Percentiles rank a stretch among this genome's conserved stretches.
phyloP scores from a whole-genome alignment of 1,140 invertebrate species.

The Tetramorium simillimum region DNA sequence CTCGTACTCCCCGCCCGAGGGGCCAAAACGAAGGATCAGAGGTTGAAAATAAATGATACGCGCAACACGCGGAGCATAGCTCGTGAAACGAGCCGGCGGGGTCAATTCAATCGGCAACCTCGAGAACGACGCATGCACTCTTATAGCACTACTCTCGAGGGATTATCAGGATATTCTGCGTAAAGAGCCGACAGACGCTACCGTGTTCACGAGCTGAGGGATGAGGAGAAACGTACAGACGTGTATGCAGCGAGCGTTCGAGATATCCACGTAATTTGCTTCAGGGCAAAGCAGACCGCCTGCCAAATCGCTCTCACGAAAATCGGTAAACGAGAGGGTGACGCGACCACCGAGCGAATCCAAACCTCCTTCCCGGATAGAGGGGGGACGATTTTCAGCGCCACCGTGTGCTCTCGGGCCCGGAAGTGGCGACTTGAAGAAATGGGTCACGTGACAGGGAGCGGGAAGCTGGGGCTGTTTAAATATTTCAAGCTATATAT shows the following conservation, averaged over 20 bases:
- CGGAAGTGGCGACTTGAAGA: too few species aligned
- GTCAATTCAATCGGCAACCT: not conserved
- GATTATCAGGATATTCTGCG: not conserved
- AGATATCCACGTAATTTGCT: not conserved
- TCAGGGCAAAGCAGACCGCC: not conserved
- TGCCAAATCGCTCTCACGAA: not conserved
- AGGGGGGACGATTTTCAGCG: not conserved
- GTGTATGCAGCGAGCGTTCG: not conserved
- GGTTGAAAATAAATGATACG: not conserved
- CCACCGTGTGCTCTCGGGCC: not conserved
- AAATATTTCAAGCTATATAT: too few species aligned
- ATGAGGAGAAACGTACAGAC: not conserved
- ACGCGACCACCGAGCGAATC: slow-evolving; percentile 11
- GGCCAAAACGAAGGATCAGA: not conserved
- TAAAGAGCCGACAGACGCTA: not conserved
- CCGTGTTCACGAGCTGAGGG: not conserved
- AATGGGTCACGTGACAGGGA: too few species aligned
- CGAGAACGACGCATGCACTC: not conserved
- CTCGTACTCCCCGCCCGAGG: too few species aligned
- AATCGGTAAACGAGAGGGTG: not conserved
- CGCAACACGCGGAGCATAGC: not conserved
- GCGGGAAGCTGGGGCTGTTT: too few species aligned
- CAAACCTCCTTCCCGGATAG: not conserved
- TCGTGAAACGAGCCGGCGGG: not conserved
- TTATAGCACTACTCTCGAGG: not conserved